Base-by-base conservation (phyloP, 1,140 invertebrate genomes). In the Chironomus tepperi region DNA sequence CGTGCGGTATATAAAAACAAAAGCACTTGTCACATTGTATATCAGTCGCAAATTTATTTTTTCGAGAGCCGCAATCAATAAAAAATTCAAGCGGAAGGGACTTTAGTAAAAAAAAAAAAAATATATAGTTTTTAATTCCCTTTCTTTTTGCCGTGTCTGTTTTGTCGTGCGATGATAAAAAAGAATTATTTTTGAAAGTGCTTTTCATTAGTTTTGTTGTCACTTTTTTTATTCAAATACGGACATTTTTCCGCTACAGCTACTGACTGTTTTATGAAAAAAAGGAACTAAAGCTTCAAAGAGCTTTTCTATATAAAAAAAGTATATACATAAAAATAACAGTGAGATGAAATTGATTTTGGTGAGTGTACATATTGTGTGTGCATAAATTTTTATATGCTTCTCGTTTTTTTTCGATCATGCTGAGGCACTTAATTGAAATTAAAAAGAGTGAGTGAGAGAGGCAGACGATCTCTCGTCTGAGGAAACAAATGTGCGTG, bases 311-410 rank as follows among this genome's bases (percentile, higher is more conserved):
- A 57, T 12, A 57, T 3, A 57, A 57, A 57, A 57, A 57, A 57
- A 34, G 5, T 57, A 15, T n/a, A 57, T 15, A 57, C 47, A 34
- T 34, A 57, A 57, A 57, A 57, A 15, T n/a, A 15, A 57, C 12
- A 12, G 47, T n/a, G n/a, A 57, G n/a, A 70, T 70, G 65, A 70
- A 70, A 70, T 70, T 70, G 65, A 18, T 70, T 70, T 70, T 70
- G 65, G 65, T 70, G 65, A 70, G 65, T 70, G 19, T 16, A 21
- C n/a, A 57, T 57, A 57, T 10, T n/a, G 47, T 10, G n/a, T 57
- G 47, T 57, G 10, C 10, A 12, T 57, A n/a, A 57, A n/a, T n/a
- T 57, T 57, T 57, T 57, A 57, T 12, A 12, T 57, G 47, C 9
- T 12, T 12, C 47, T n/a, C 47, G 47, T 57, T 57, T 10, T 57